Base-by-base conservation (phyloP, 2,797 vertebrate species). In the Hyperoplus immaculatus region DNA sequence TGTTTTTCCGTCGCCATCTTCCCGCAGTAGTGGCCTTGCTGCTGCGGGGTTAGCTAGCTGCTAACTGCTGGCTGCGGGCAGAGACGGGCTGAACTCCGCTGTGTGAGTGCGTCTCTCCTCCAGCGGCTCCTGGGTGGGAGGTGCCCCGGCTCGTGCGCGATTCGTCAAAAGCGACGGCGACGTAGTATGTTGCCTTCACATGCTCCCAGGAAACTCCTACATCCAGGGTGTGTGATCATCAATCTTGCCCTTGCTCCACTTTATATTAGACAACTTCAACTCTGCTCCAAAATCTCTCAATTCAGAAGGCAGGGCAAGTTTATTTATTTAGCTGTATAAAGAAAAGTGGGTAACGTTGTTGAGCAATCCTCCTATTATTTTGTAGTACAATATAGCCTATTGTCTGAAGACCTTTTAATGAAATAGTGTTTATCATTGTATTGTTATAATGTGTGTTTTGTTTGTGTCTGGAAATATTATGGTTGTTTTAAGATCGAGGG, bases 1-100 rank as follows among this genome's bases (percentile, higher is more conserved):
- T 95, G 94, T 96, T 99, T 99, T 86, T 99, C 97, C 89, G 97
- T 95, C 97, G 97, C 97, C 98, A 99, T 99, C 96, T 98, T 99
- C 89, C 95, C 92, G 94, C 95, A 94, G 91, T 95, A 94, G 91
- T 95, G 92, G 87, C 95, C 94, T 96, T 94, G 95, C 83, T 94
- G 95, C 83, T 80, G 89, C 89, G 80, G 83, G 82, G 81, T 86
- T 53, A 80, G 84, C 87, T 82, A 65, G 84, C 87, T 29, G 29
- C 29, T 29, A 29, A 29, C 29, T 29, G 29, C 29, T 29, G 29
- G 29, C 29, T 88, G 83, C 82, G 81, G 75, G 82, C 72, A 75
- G 83, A 85, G 84, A 90, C 51, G 90, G 81, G 76, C 77, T 69
- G 69, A 60, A 77, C 91, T 90, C 86, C 64, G 86, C 77, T 69